phyloP scores from a whole-genome alignment of 2,113 vertebrate species.

The Corythaixoides concolor region DNA sequence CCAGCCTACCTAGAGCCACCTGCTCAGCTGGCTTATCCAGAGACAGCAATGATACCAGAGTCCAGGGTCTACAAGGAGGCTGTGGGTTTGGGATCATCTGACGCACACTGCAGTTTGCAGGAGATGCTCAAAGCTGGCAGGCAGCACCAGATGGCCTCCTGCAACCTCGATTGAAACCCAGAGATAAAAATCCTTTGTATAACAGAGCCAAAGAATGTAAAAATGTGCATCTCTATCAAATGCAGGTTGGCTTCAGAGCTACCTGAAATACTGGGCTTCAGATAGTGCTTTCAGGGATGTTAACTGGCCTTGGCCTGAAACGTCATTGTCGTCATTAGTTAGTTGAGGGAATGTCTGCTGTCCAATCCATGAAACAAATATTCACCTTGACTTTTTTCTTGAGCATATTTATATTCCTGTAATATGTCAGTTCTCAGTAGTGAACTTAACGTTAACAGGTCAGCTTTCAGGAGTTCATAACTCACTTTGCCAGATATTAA shows the following conservation, averaged over 20 bases:
- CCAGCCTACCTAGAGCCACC: neutral
- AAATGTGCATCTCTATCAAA: neutral
- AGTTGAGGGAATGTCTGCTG: neutral
- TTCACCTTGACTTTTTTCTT: neutral
- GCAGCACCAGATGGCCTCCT: neutral
- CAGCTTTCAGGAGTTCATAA: neutral
- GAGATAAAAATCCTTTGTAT: neutral
- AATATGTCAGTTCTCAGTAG: neutral
- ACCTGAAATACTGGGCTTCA: neutral
- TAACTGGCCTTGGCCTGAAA: neutral
- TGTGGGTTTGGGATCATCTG: neutral
- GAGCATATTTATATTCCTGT: neutral
- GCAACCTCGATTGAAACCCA: neutral
- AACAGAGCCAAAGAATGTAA: neutral
- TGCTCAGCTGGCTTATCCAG: neutral
- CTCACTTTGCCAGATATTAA: neutral
- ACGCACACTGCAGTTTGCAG: neutral
- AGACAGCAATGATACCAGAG: neutral
- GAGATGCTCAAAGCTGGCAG: neutral
- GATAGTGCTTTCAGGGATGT: neutral
- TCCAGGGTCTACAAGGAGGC: neutral
- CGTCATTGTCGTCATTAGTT: neutral
- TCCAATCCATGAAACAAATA: neutral
- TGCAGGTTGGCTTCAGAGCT: neutral
- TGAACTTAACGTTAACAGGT: fast-evolving